Conservation (phyloP, 2,797 vertebrate species). For the Phalanger gymnotis region DNA sequence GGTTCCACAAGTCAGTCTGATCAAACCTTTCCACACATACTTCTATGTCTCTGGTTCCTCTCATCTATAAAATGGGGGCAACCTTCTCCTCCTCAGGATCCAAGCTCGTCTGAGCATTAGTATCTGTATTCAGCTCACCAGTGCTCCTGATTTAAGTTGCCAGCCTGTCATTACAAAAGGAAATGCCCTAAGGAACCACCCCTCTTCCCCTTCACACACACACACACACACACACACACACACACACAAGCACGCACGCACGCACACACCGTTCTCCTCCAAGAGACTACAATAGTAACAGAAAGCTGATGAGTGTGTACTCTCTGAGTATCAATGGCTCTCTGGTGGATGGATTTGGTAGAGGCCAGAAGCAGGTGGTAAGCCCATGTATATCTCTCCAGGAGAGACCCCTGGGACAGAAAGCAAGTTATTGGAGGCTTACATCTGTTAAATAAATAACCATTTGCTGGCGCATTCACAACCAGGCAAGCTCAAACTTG, state of each 20-base stretch:
- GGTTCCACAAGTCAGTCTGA: neutral
- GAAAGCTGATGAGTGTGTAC: neutral
- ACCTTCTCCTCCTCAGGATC: neutral
- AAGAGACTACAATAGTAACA: neutral
- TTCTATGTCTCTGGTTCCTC: neutral
- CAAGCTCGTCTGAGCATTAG: neutral
- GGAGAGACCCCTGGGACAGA: conserved; percentile 56
- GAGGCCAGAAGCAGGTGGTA: neutral
- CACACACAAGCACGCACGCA: neutral
- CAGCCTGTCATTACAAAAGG: neutral
- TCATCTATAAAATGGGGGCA: neutral
- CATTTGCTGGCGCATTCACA: conserved; percentile 59
- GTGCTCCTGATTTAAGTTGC: neutral
- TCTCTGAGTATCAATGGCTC: neutral
- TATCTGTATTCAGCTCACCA: neutral
- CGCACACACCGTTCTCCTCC: neutral
- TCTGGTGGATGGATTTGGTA: neutral
- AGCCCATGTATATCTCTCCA: neutral
- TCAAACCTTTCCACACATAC: neutral
- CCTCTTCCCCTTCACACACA: neutral
- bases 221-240: neutral
- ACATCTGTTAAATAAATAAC: conserved; percentile 70
- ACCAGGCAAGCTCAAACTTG: conserved; percentile 73
- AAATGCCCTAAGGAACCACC: neutral
- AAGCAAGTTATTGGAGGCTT: conserved; percentile 71